Evolutionary conservation across 2,888 invertebrate genomes (phyloP), one percentile per base, ranked within the genome.

Genomic region (Cephus pygmeus): DNA sequence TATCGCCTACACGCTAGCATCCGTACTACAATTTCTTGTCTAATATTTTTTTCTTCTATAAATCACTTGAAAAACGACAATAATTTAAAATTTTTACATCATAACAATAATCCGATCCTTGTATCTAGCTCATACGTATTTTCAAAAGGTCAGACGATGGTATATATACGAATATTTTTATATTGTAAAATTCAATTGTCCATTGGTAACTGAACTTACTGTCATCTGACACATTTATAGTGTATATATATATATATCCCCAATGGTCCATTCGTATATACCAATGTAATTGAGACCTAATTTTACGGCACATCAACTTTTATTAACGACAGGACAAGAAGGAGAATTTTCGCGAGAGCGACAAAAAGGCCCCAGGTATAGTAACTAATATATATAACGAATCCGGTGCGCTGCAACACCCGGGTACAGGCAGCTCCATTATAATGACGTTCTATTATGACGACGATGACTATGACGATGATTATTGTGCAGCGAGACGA

Each of bases 281-380:
- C 31, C 71, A 80, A 81, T 81, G 83, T 84, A 87, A 88, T 87
- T 89, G 88, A 87, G 87, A 88, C 86, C 88, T 90, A 90, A 89
- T 91, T 91, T 91, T 89, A 88, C 90, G 89, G 88, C 83, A 89
- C 89, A 89, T 90, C 87, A 87, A 86, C 82, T 88, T 87, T 90
- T 89, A 89, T 90, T 90, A 89, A 90, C 88, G 89, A 85, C 83
- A 77, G 76, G 69, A 75, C 36, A 30, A 73, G 69, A 68, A 35
- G 75, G 35, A 23, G 56, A 56, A 23, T 56, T 56, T 56, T 56
- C 56, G 56, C 56, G 56, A 56, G 56, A 56, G 56, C 56, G 56
- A 56, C 56, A 56, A 56, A 56, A 56, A 56, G 56, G 23, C 2
- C 56, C 56, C 56, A 56, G 56, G 56, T 56, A 56, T 56, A 56